These are phyloP conservation scores for Lacanobia wlatinum DNA, from an alignment of 2,888 invertebrate genomes.

Conservation along the genomic window DNA sequence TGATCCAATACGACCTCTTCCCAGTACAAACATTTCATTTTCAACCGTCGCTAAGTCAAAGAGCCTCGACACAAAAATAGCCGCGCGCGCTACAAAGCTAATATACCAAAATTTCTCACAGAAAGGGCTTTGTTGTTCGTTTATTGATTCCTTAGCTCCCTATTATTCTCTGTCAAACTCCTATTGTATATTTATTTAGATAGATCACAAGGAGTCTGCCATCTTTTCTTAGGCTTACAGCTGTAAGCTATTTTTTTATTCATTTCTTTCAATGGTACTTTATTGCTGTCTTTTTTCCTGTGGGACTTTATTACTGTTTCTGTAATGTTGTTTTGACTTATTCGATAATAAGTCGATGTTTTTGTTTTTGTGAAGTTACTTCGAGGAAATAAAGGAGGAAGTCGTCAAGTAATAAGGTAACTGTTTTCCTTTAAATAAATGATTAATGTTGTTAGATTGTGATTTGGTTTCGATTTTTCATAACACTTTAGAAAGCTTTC, in stretches of 20 bases:
- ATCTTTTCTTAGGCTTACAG: constrained; percentile 28
- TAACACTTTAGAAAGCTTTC: not conserved
- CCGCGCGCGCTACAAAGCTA: constrained; percentile 12
- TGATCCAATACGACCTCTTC: not conserved
- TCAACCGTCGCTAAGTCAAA: constrained; percentile 9
- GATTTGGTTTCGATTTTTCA: not conserved
- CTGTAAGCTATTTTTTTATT: constrained; percentile 32
- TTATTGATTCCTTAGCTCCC: constrained; percentile 64
- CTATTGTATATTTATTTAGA: constrained; percentile 72
- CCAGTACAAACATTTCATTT: constrained; percentile 13
- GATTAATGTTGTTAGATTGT: not conserved
- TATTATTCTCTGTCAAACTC: constrained; percentile 72
- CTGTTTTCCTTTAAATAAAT: constrained; percentile 7
- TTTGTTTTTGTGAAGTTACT: constrained; percentile 24
- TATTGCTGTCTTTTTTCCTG: constrained; percentile 7
- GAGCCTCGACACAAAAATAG: constrained; percentile 22
- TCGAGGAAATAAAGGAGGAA: constrained; percentile 18
- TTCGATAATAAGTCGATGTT: constrained; percentile 10
- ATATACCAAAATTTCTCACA: constrained; percentile 46
- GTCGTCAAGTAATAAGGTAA: not conserved
- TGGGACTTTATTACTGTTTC: constrained; percentile 1
- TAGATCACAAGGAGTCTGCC: constrained; percentile 57
- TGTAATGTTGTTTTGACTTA: constrained; percentile 14
- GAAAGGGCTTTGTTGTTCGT: constrained; percentile 59
- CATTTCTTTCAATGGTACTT: constrained; percentile 3